A percentile compares a stretch with the other conserved stretches of the same genome.
Conservation (phyloP, 37 sponge, comb jelly and placozoan genomes). For the Chondrilla cf. caribensis region DNA sequence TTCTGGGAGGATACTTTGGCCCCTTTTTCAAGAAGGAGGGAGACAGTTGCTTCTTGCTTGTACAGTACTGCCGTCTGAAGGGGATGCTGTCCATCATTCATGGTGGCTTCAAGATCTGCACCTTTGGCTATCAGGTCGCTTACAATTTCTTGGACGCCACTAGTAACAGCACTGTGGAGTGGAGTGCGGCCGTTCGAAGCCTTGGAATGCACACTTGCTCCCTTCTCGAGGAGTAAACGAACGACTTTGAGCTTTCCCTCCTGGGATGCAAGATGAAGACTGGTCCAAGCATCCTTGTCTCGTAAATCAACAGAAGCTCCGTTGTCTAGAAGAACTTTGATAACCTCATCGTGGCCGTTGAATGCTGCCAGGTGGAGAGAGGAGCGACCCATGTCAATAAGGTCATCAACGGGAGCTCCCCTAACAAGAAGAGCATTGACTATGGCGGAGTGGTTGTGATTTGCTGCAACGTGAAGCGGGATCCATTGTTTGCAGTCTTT, state of each 20-base stretch:
- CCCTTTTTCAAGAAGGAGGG: slow-evolving; percentile 43
- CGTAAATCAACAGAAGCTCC: slow-evolving; percentile 40
- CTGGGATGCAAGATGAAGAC: slow-evolving; percentile 69
- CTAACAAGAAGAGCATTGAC: slow-evolving; percentile 43
- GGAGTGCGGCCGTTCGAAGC: no score
- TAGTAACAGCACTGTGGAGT: no score
- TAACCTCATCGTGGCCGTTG: slow-evolving; percentile 64
- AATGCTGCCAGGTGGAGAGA: slow-evolving; percentile 73
- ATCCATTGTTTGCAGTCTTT: slow-evolving; percentile 68
- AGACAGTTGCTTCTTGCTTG: slow-evolving; percentile 37
- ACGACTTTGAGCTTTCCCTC: slow-evolving; percentile 68
- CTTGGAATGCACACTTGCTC: no score
- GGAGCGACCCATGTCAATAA: slow-evolving; percentile 61
- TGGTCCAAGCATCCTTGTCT: slow-evolving; percentile 63
- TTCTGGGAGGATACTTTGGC: slow-evolving; percentile 32
- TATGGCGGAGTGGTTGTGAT: slow-evolving; percentile 49
- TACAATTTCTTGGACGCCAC: no score
- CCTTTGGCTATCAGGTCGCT: no score
- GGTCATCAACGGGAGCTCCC: slow-evolving; percentile 47
- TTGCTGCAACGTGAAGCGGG: no score
- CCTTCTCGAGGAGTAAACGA: slow-evolving; percentile 42
- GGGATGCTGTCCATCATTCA: slow-evolving; percentile 50
- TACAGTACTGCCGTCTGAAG: slow-evolving; percentile 52
- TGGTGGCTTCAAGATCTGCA: no score
- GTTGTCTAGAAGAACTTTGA: slow-evolving; percentile 53